Evolutionary conservation across 1,140 invertebrate species (phyloP).

Genomic region (Orius laevigatus): DNA sequence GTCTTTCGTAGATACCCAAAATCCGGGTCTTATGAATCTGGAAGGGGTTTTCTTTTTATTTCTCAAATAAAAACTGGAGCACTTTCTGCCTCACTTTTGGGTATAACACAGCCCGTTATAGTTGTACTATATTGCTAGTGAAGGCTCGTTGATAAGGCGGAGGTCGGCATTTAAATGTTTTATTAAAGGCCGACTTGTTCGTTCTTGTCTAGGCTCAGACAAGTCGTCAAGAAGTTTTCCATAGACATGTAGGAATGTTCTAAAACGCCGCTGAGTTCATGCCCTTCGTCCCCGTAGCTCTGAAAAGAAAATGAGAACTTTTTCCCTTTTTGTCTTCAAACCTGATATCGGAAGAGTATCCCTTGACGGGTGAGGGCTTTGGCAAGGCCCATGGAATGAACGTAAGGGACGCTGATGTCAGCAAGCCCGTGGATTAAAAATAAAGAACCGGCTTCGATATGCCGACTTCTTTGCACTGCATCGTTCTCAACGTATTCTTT

Average conservation of each 20-base stretch:
- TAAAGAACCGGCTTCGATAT: constrained; percentile 69
- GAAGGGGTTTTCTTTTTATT: not conserved
- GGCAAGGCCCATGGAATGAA: constrained; percentile 75
- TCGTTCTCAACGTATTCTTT: constrained; percentile 85
- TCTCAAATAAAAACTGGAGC: constrained; percentile 1
- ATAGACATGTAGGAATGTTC: constrained; percentile 71
- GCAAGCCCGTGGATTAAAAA: constrained; percentile 80
- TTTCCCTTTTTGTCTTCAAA: constrained; percentile 26
- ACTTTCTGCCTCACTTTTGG: constrained; percentile 1
- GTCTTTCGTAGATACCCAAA: too few species aligned
- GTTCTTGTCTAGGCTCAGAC: constrained; percentile 63
- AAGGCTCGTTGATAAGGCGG: not conserved
- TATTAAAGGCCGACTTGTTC: constrained; percentile 16
- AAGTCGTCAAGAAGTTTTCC: constrained; percentile 69
- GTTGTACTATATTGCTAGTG: constrained; percentile 11
- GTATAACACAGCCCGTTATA: not conserved
- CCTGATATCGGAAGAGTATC: constrained; percentile 81
- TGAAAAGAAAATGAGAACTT: constrained; percentile 27
- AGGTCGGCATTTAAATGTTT: not conserved
- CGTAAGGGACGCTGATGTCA: constrained; percentile 81
- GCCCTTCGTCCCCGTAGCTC: constrained; percentile 71
- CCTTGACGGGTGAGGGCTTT: constrained; percentile 70
- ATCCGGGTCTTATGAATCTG: too few species aligned
- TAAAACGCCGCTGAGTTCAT: constrained; percentile 53
- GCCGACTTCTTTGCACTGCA: constrained; percentile 65